Conservation (phyloP, 2,888 invertebrate genomes). For the Phalera bucephala region DNA sequence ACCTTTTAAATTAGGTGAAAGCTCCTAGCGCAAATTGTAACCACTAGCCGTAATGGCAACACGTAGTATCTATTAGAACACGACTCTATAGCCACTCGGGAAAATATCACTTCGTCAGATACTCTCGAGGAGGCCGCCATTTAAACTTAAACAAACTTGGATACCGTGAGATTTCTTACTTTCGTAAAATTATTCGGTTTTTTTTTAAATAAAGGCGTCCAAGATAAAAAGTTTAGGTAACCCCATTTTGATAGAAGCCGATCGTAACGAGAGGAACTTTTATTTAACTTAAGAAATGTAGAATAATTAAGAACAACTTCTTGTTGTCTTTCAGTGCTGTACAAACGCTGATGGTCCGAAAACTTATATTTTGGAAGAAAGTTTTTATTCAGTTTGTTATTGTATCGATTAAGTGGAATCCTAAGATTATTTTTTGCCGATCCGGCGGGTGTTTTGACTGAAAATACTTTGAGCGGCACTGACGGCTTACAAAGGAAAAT, state of each 20-base stretch:
- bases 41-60: constrained; percentile 44
- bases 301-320: constrained; percentile 43
- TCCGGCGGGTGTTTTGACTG: constrained; percentile 42
- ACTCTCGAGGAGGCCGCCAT: constrained; percentile 12
- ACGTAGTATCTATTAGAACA: constrained; percentile 35
- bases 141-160: constrained; percentile 18
- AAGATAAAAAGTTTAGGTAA: constrained; percentile 16
- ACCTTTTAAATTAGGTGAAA: constrained; percentile 57
- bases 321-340: constrained; percentile 51
- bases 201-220: constrained; percentile 11
- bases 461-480: constrained; percentile 37
- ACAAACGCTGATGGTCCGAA: constrained; percentile 44
- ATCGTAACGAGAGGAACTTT: constrained; percentile 36
- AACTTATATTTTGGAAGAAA: constrained; percentile 57
- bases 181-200: constrained; percentile 13
- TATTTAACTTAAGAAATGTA: constrained; percentile 41
- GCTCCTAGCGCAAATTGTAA: constrained; percentile 51
- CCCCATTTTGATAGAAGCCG: constrained; percentile 24
- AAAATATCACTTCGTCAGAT: constrained; percentile 28
- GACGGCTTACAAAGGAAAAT: not conserved
- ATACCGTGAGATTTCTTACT: constrained; percentile 9
- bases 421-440: constrained; percentile 42
- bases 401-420: constrained; percentile 42
- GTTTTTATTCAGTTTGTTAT: constrained; percentile 60
- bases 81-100: constrained; percentile 29